Evolutionary conservation across 2,888 invertebrate species (phyloP).

Genomic region (Thalpophila matura): DNA sequence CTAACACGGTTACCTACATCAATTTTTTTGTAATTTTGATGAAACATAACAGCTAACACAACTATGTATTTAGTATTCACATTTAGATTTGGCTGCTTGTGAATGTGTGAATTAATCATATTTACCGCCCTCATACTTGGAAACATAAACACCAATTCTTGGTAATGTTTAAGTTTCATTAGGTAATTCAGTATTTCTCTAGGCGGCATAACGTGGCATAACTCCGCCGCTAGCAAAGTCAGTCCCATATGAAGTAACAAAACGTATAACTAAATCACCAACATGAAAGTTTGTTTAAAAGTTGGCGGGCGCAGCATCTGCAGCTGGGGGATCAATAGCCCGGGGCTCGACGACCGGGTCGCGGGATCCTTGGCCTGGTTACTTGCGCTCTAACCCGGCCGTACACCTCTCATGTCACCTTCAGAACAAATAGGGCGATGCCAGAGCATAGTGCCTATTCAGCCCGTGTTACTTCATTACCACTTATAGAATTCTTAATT

Average conservation of each 20-base stretch:
- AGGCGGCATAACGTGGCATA: conserved; percentile 19
- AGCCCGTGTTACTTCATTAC: conserved; percentile 18
- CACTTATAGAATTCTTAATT: background rate
- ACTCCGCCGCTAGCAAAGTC: conserved; percentile 35
- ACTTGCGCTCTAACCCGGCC: conserved; percentile 55
- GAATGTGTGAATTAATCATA: background rate
- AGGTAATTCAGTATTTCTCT: conserved; percentile 1
- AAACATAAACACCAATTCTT: background rate
- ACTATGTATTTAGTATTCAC: background rate
- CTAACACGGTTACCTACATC: background rate
- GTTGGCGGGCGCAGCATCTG: conserved; percentile 65
- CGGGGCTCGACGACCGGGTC: conserved; percentile 71
- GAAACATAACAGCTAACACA: too few species aligned
- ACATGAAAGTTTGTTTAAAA: conserved; percentile 42
- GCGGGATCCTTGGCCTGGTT: conserved; percentile 83
- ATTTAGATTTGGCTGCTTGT: too few species aligned
- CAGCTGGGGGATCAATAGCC: conserved; percentile 78
- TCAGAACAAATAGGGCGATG: conserved; percentile 46
- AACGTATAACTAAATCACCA: conserved; percentile 38
- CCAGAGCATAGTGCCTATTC: conserved; percentile 8
- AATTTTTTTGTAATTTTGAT: background rate
- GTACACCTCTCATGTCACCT: conserved; percentile 51
- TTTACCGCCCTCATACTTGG: background rate
- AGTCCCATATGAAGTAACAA: conserved; percentile 16
- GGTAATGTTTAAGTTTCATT: background rate